Base-by-base conservation (phyloP, 2,888 invertebrate species). In the Thera obeliscata region DNA sequence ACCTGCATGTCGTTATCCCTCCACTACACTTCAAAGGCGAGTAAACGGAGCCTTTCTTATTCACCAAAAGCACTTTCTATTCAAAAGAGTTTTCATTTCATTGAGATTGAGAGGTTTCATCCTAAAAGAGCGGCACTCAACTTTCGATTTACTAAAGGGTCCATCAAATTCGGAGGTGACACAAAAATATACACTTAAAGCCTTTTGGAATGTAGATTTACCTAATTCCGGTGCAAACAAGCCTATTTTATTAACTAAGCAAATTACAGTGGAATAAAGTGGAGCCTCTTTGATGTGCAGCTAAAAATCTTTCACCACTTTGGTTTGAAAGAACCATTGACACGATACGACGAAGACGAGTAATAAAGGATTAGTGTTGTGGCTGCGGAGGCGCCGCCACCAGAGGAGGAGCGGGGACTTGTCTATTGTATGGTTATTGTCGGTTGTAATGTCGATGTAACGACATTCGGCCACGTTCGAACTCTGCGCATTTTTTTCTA, bases 391-490 rank as follows among this genome's bases (percentile, higher is more conserved):
- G 38, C 4, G 41, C 3, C 5, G 41, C 41, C 5, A 7, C 41
- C 41, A 1, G 41, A 41, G 5, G 1, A 5, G 41, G 41, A 6
- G 5, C 6, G 6, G 41, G 7, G 41, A 7, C 41, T 41, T 35
- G 11, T 11, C 9, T 35, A 11, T 54, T 48, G 49, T 35, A 41
- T 48, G 11, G 48, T 58, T n/a, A 11, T 48, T n/a, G 12, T 56
- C 49, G 48, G 62, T 67, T 60, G 46, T 78, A 75, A 76, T 77
- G 70, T 73, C 67, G 70, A 71, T 49, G 72, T 74, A 77, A 77
- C 80, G 77, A 78, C 70, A 73, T 22, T 55, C 63, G 77, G 80
- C 80, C 83, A 77, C 81, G 83, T 81, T 76, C 71, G 70, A 67
- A 67, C 71, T 75, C 75, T 46, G 22, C 49, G 64, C 75, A 22